Percentiles rank a stretch among this genome's conserved stretches.
Evolutionary conservation across 2,113 vertebrate genomes (phyloP).

Genomic region (Hippocampus barbouri): DNA sequence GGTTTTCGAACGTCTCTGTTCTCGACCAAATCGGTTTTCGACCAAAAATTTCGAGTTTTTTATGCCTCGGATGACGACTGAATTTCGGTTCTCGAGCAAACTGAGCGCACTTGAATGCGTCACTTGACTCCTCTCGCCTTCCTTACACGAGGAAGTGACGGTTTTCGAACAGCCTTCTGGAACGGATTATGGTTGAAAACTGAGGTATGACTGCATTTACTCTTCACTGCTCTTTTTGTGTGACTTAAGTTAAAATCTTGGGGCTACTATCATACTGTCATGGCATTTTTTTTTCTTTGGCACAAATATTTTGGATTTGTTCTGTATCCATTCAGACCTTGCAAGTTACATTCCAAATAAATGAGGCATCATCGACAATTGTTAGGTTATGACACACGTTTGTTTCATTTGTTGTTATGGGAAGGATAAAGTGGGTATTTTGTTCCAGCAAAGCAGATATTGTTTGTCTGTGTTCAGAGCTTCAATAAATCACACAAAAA

Average conservation of each 20-base stretch:
- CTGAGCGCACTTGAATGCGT: too few relatives aligned
- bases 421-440: background rate
- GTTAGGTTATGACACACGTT: background rate
- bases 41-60: too few relatives aligned
- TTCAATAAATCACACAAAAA: background rate
- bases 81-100: too few relatives aligned
- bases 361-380: background rate
- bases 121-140: too few relatives aligned
- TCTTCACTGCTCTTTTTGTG: background rate
- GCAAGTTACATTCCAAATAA: background rate
- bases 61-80: too few relatives aligned
- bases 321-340: background rate
- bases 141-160: too few relatives aligned
- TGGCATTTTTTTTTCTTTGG: background rate
- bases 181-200: too few relatives aligned
- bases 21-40: too few relatives aligned
- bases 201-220: background rate
- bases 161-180: too few relatives aligned
- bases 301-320: background rate
- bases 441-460: background rate
- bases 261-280: background rate
- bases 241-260: background rate
- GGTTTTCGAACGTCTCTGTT: too few relatives aligned
- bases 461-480: background rate
- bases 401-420: background rate